Conservation (phyloP, 2,888 invertebrate species). For the Camptogramma bilineatum region DNA sequence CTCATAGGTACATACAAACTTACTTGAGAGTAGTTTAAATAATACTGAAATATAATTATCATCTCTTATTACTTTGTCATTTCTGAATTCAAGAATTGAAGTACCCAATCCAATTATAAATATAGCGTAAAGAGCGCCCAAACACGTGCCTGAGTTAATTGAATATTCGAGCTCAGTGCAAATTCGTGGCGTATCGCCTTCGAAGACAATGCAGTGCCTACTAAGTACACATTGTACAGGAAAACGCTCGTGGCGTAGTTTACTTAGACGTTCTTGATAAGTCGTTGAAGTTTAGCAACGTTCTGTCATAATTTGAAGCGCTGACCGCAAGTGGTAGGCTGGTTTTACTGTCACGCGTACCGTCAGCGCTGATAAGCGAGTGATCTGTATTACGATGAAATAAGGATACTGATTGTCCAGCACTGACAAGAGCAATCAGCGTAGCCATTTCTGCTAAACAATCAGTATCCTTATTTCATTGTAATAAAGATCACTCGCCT, state of each 20-base stretch:
- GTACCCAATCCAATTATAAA: conserved; percentile 36
- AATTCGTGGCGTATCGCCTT: conserved; percentile 50
- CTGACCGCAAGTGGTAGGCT: too few species aligned
- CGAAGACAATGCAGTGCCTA: conserved; percentile 39
- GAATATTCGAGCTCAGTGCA: conserved; percentile 40
- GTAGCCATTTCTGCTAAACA: too few species aligned
- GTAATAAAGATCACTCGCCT: too few species aligned
- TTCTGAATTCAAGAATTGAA: conserved; percentile 19
- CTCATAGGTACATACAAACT: neutral
- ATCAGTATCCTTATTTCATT: too few species aligned
- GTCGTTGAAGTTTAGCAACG: too few species aligned
- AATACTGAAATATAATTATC: conserved; percentile 24
- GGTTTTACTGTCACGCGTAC: too few species aligned
- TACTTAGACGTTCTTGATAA: neutral
- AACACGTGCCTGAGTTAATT: conserved; percentile 46
- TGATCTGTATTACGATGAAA: too few species aligned
- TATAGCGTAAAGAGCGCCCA: conserved; percentile 42
- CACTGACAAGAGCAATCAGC: too few species aligned
- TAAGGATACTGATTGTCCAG: too few species aligned
- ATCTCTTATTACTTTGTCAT: conserved; percentile 25
- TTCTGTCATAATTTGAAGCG: too few species aligned
- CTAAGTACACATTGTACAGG: conserved; percentile 12
- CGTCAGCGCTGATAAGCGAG: too few species aligned
- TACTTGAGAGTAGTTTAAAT: conserved; percentile 4
- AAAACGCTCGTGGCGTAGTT: conserved; percentile 11